Percentiles rank a stretch among this genome's conserved stretches.
phyloP scores from a whole-genome alignment of 2,888 invertebrate species.

The Xestia sexstrigata region DNA sequence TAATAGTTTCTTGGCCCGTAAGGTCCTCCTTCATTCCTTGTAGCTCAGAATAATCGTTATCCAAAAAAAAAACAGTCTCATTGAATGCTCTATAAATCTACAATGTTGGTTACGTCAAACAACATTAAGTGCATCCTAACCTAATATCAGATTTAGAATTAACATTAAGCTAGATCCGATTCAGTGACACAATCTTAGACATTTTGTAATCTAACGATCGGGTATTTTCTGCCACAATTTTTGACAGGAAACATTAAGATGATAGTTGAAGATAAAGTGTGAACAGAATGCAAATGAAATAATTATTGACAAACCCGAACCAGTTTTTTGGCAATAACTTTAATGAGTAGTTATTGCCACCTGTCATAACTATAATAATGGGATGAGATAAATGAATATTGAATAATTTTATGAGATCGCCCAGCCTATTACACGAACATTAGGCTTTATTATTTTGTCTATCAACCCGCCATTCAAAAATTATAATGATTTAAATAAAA shows the following conservation, averaged over 20 bases:
- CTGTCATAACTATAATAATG: slow-evolving; percentile 24
- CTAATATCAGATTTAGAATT: neutral
- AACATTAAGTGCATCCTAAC: neutral
- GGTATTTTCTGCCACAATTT: slow-evolving; percentile 6
- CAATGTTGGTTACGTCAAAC: neutral
- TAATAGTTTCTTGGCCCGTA: neutral
- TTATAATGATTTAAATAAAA: neutral
- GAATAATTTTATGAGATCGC: slow-evolving; percentile 15
- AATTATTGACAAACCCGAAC: slow-evolving; percentile 33
- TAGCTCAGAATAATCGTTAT: neutral
- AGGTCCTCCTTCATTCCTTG: too few relatives aligned
- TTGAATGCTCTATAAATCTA: neutral
- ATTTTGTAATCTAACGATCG: slow-evolving; percentile 6
- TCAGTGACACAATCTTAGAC: neutral
- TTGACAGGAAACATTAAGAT: slow-evolving; percentile 34
- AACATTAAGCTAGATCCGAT: neutral
- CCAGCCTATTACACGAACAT: slow-evolving; percentile 33
- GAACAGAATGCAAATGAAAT: slow-evolving; percentile 38
- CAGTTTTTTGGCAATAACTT: slow-evolving; percentile 26
- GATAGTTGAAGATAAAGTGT: slow-evolving; percentile 19
- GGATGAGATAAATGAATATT: slow-evolving; percentile 16
- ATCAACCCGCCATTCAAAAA: neutral
- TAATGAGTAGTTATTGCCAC: slow-evolving; percentile 21
- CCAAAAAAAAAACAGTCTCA: neutral
- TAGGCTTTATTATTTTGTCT: neutral